These are phyloP conservation scores for Subacronicta megacephala DNA, from an alignment of 2,888 invertebrate species.

Conservation along the genomic window DNA sequence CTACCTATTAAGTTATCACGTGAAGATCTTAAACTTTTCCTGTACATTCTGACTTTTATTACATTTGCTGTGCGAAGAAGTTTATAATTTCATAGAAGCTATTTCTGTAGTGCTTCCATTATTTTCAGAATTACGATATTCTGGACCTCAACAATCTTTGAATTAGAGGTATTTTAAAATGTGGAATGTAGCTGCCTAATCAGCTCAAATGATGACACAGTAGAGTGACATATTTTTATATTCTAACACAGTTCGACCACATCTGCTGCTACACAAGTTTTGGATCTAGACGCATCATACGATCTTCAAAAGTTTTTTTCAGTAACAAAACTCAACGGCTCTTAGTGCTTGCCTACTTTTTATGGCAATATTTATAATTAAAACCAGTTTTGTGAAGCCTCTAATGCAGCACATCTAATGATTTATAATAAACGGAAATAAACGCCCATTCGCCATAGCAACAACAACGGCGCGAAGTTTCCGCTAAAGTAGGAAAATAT, in stretches of 20 bases:
- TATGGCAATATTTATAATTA: constrained; percentile 24
- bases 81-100: no score
- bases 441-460: constrained; percentile 47
- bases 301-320: constrained; percentile 11
- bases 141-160: no score
- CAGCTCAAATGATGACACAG: neutral
- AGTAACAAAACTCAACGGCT: constrained; percentile 25
- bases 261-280: neutral
- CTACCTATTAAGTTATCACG: no score
- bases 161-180: no score
- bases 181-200: neutral
- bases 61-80: no score
- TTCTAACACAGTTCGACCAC: neutral
- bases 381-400: constrained; percentile 49
- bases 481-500: neutral
- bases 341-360: constrained; percentile 41
- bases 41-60: no score
- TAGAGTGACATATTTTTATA: neutral
- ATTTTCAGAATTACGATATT: no score
- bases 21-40: no score
- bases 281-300: neutral
- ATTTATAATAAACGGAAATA: constrained; percentile 61
- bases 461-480: constrained; percentile 35
- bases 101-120: no score
- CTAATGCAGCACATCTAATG: constrained; percentile 51